Evolutionary conservation across 37 sponge, comb jelly and placozoan species (phyloP), one percentile per base, ranked within the genome.

Genomic region (Geodia barretti): DNA sequence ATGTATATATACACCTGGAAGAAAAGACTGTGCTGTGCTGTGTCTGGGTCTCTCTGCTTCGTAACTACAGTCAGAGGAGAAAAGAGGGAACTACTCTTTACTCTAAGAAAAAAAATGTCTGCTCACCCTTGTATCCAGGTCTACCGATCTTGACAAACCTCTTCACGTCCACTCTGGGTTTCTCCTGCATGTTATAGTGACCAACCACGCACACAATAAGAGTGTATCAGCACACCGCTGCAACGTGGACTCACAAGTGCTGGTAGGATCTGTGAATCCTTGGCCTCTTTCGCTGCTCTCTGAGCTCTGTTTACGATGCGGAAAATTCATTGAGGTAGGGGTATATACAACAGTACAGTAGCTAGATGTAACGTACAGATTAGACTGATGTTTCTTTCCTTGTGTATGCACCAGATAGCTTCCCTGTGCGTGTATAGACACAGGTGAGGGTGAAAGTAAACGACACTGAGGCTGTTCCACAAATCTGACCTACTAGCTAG

Each of bases 391-490:
- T 37, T 94, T 94, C 89, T 98, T 98, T 0, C 92, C 98, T 76
- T 98, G 98, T 24, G 98, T 98, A 66, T 98, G 98, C 0, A 96
- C 96, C 80, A 98, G 81, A 69, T 98, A 98, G 75, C 94, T 93
- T 8, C 96, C 98, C 97, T 94, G 74, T 3, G 71, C 3, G 71
- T 35, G n/a, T n/a, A n/a, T n/a, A n/a, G n/a, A n/a, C n/a, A n/a
- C n/a, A n/a, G n/a, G n/a, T n/a, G n/a, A n/a, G n/a, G n/a, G n/a
- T n/a, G n/a, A n/a, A n/a, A n/a, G n/a, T n/a, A n/a, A n/a, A n/a
- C n/a, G n/a, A n/a, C n/a, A n/a, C n/a, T n/a, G n/a, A n/a, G n/a
- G n/a, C n/a, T n/a, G n/a, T n/a, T n/a, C n/a, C n/a, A n/a, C n/a
- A n/a, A n/a, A n/a, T n/a, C n/a, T n/a, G n/a, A n/a, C n/a, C n/a